Percentiles rank a stretch among this genome's conserved stretches.
These are phyloP conservation scores for Paracentrotus lividus DNA, from an alignment of 53 echinoderm and acorn worm species.

Conservation along the genomic window DNA sequence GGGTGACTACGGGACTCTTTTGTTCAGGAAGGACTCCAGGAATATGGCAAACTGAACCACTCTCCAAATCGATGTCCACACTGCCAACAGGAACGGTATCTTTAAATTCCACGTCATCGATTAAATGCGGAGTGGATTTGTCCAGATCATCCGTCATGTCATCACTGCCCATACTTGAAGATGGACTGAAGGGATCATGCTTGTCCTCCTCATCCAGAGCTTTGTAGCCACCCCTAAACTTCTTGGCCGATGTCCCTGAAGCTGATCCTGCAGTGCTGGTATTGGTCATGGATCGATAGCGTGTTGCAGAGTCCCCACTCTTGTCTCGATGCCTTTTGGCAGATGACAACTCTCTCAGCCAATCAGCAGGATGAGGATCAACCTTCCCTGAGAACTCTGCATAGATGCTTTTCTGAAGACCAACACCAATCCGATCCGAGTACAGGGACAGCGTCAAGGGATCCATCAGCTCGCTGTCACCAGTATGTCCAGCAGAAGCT, in stretches of 20 bases:
- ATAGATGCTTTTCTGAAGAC: constrained; percentile 86
- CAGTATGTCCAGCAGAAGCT: constrained; percentile 61
- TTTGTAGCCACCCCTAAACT: constrained; percentile 51
- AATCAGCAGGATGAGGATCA: constrained; percentile 33
- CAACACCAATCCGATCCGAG: constrained; percentile 68
- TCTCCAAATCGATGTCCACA: constrained; percentile 26
- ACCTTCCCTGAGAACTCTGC: constrained; percentile 88
- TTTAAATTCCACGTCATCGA: neutral
- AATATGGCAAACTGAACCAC: constrained; percentile 12
- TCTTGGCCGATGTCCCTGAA: constrained; percentile 61
- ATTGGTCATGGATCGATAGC: constrained; percentile 61
- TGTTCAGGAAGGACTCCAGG: constrained; percentile 9
- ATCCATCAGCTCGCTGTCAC: constrained; percentile 72
- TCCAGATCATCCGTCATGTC: constrained; percentile 36
- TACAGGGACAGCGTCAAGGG: constrained; percentile 58
- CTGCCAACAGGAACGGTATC: neutral
- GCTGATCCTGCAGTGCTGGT: constrained; percentile 69
- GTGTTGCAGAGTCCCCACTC: constrained; percentile 49
- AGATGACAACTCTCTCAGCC: constrained; percentile 35
- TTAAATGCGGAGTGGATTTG: neutral
- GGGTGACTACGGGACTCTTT: constrained; percentile 72
- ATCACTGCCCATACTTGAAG: constrained; percentile 57
- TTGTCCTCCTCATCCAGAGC: constrained; percentile 56
- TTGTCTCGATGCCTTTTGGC: constrained; percentile 29
- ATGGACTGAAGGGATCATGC: constrained; percentile 25